Conservation (phyloP, 2,113 vertebrate species). For the Aptenodytes patagonicus region DNA sequence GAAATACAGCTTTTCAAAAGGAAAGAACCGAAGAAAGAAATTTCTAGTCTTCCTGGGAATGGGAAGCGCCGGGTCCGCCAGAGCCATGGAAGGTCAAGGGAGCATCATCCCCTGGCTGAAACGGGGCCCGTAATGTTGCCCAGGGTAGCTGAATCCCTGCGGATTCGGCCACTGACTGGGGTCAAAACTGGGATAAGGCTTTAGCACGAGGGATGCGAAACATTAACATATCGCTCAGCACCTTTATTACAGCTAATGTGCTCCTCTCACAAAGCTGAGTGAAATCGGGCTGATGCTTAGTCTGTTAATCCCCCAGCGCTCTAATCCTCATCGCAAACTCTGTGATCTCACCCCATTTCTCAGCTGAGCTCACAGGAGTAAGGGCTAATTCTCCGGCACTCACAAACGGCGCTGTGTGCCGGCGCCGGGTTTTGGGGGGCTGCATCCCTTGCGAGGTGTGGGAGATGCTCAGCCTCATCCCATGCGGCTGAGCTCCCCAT, state of each 20-base stretch:
- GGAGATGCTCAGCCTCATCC: not conserved
- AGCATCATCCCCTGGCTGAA: not conserved
- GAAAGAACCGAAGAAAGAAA: not conserved
- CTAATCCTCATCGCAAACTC: slow-evolving; percentile 21
- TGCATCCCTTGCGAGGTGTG: not conserved
- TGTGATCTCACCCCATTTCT: not conserved
- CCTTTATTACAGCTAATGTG: not conserved
- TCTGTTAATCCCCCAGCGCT: not conserved
- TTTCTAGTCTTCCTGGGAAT: not conserved
- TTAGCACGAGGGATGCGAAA: not conserved
- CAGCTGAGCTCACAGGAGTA: not conserved
- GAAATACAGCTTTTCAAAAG: not conserved
- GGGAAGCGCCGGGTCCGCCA: not conserved
- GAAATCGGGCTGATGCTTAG: slow-evolving; percentile 25
- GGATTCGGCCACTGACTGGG: accelerated
- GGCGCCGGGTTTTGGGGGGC: not conserved
- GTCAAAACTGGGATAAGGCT: not conserved
- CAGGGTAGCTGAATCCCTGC: not conserved
- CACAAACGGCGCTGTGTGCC: accelerated
- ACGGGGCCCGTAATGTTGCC: not conserved
- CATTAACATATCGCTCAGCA: not conserved
- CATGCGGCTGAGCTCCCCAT: not conserved
- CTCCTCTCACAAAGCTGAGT: slow-evolving; percentile 34
- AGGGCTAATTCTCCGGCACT: not conserved
- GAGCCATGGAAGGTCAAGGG: not conserved